These are phyloP conservation scores for Cephus rjabovi DNA, from an alignment of 2,888 invertebrate genomes.

Conservation along the genomic window DNA sequence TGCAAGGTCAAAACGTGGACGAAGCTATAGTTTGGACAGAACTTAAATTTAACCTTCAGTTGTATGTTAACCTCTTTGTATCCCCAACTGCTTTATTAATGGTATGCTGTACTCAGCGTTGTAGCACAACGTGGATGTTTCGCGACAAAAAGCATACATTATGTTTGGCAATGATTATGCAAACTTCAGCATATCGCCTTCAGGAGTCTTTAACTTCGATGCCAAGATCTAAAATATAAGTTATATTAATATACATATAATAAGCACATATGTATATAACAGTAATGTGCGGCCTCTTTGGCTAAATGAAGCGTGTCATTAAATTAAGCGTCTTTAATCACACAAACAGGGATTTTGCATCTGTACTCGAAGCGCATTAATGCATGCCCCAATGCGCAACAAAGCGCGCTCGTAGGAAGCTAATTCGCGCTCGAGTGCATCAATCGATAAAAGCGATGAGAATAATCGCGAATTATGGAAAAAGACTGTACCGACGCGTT, in stretches of 20 bases:
- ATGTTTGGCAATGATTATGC: too few relatives aligned
- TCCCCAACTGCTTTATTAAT: too few relatives aligned
- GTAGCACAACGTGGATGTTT: not conserved
- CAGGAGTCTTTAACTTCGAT: too few relatives aligned
- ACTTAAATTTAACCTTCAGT: too few relatives aligned
- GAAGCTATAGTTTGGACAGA: not conserved
- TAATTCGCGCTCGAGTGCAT: slow-evolving; percentile 38
- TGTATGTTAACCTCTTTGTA: too few relatives aligned
- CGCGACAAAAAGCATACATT: not conserved
- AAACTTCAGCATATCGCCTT: too few relatives aligned
- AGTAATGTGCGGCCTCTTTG: slow-evolving; percentile 19
- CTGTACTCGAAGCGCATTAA: slow-evolving; percentile 29
- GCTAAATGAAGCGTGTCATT: slow-evolving; percentile 46
- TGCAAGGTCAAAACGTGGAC: slow-evolving; percentile 13
- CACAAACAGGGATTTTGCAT: slow-evolving; percentile 45
- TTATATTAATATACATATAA: slow-evolving; percentile 12
- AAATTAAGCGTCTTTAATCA: slow-evolving; percentile 52
- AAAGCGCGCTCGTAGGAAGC: slow-evolving; percentile 33
- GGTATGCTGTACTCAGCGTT: too few relatives aligned
- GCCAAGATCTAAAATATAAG: not conserved
- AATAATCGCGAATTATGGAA: too few relatives aligned
- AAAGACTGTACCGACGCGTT: too few relatives aligned
- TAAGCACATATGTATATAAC: not conserved
- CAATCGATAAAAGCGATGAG: not conserved
- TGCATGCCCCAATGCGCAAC: slow-evolving; percentile 37